Base-by-base conservation (phyloP, 2,888 invertebrate species). In the Eurois occulta region DNA sequence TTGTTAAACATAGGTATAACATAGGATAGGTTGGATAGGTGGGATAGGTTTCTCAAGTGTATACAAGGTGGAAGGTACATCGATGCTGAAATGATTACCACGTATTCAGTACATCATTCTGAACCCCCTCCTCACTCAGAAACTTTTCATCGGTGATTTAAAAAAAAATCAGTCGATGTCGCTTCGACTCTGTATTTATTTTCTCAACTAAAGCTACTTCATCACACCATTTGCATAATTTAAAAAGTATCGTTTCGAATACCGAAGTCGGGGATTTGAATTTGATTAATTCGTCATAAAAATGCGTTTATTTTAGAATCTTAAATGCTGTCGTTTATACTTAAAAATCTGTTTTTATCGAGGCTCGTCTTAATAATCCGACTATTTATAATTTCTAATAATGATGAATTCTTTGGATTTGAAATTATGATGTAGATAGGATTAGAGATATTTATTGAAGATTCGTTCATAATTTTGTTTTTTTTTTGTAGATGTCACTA, bases 311-410 rank as follows among this genome's bases (percentile, higher is more conserved):
- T n/a, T n/a, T n/a, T n/a, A 41, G 16, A 67, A 82, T 67, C 2
- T n/a, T 79, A 1, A 43, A 67, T 21, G 16, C n/a, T 28, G 41
- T 21, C 28, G 24, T 28, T 80, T 62, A 48, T 48, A 16, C 1
- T 28, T 43, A 16, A 16, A 16, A 67, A n/a, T 52, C 13, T 10
- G 24, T 48, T 58, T 2, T 81, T 48, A 35, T 24, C 28, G 60
- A 58, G 24, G 43, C 24, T 21, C 1, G 2, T 43, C 16, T n/a
- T 46, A n/a, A 38, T 46, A 55, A 81, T 58, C 35, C 24, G 18
- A 60, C 5, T 76, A 76, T 79, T 68, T 64, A 80, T 52, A 18
- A 64, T 38, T 64, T 55, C 8, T 48, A 46, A 68, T 55, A 62
- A 82, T 81, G 35, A 73, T 64, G 38, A 13, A 80, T 7, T 35